Evolutionary conservation across 2,888 invertebrate genomes (phyloP), one percentile per base, ranked within the genome.

Genomic region (Strigamia maritima): DNA sequence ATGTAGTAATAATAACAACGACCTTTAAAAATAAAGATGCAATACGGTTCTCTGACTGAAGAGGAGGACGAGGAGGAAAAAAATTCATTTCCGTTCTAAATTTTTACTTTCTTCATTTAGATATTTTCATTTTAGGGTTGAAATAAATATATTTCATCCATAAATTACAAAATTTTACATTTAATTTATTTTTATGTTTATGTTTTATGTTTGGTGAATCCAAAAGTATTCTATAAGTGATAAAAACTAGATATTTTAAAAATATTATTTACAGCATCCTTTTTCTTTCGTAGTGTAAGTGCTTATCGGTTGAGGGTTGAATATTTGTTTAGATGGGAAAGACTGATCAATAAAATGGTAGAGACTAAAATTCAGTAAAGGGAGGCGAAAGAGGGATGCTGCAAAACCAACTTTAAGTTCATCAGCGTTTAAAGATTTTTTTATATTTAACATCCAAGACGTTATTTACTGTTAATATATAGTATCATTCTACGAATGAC

Each of bases 301-400:
- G 28, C 70, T 28, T 70, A 70, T 70, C 70, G 28, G 70, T n/a
- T 35, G 35, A 35, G 35, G 35, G 35, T 35, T 70, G 70, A 70
- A 70, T 70, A 70, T 70, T 70, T 70, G 70, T 70, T 70, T 70
- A n/a, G 70, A 70, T 70, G 70, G 70, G 26, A 70, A 65, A 70
- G 14, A 28, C 70, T 70, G 28, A 70, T 70, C 70, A 70, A 70
- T 70, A 70, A 70, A 70, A 28, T 28, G 70, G 70, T 12, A 16
- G 70, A 70, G 28, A 24, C 70, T 70, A 70, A 70, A 70, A 24
- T 70, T 8, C 4, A 28, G 70, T 70, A 14, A 8, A 14, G 70
- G 70, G 60, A 60, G 70, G 70, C 26, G 70, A 70, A 7, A 6
- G 24, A 24, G 28, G 70, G 70, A 70, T 70, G 70, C 70, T 70